A percentile compares a stretch with the other conserved stretches of the same genome.
phyloP scores from a whole-genome alignment of 1,140 invertebrate genomes.

The Choristoneura fumiferana region DNA sequence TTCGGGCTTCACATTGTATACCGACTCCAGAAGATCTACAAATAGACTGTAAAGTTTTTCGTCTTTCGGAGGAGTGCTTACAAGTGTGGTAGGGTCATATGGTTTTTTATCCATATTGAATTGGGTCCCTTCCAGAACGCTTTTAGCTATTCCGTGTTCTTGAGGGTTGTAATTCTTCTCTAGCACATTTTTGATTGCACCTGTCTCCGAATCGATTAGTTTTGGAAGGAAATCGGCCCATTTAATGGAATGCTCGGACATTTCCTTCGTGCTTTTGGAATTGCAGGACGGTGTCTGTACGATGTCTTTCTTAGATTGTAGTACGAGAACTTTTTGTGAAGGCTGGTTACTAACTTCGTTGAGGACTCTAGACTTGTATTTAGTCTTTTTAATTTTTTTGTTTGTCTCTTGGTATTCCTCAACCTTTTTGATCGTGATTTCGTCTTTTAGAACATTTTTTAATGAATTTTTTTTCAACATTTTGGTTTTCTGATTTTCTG shows the following conservation, averaged over 20 bases:
- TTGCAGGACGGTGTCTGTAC: slow-evolving; percentile 39
- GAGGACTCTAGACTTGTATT: slow-evolving; percentile 41
- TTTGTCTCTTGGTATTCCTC: not conserved
- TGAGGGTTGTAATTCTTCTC: slow-evolving; percentile 15
- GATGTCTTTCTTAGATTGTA: slow-evolving; percentile 45
- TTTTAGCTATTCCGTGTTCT: slow-evolving; percentile 22
- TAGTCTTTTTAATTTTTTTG: slow-evolving; percentile 25
- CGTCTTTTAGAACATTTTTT: not conserved
- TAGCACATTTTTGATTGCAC: not conserved
- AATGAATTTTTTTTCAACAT: slow-evolving; percentile 7
- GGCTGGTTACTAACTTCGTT: slow-evolving; percentile 26
- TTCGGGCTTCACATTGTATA: slow-evolving; percentile 38
- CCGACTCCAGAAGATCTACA: slow-evolving; percentile 50
- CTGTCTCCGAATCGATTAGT: slow-evolving; percentile 12
- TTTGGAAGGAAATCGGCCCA: slow-evolving; percentile 16
- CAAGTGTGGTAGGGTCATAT: slow-evolving; percentile 36
- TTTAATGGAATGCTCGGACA: slow-evolving; percentile 7
- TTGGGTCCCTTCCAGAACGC: slow-evolving; percentile 33
- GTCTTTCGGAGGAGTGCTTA: slow-evolving; percentile 25
- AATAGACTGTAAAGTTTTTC: slow-evolving; percentile 50
- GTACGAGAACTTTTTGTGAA: slow-evolving; percentile 29
- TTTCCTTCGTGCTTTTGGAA: slow-evolving; percentile 29
- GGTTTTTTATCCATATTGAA: slow-evolving; percentile 26
- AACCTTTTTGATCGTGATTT: not conserved
- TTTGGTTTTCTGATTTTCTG: slow-evolving; percentile 22